A percentile compares a stretch with the other conserved stretches of the same genome.
Evolutionary conservation across 2,113 vertebrate species (phyloP).

Genomic region (Emydocephalus ijimae): DNA sequence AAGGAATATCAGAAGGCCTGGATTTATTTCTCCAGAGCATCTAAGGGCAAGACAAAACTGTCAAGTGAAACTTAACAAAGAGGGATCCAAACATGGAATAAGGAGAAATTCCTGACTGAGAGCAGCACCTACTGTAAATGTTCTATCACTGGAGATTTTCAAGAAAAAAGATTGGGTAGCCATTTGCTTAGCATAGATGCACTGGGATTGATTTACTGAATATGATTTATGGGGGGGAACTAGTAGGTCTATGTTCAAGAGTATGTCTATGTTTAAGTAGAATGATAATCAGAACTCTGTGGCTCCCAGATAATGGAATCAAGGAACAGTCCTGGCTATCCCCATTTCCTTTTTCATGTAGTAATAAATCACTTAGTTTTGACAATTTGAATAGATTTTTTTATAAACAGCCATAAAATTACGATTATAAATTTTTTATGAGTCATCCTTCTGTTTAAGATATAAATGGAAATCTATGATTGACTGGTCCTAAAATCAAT

Average conservation of each 20-base stretch:
- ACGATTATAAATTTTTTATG: background rate
- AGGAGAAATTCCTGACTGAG: background rate
- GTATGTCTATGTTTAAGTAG: background rate
- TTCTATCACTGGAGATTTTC: background rate
- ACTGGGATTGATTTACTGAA: background rate
- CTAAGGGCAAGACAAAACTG: background rate
- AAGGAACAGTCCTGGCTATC: background rate
- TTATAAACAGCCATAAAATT: background rate
- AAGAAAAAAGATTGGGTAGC: background rate
- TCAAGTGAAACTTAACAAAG: background rate
- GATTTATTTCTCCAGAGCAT: background rate
- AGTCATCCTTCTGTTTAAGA: background rate
- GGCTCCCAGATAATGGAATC: background rate
- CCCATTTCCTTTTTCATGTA: accelerated
- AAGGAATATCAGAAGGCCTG: background rate
- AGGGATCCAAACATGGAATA: background rate
- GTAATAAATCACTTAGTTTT: accelerated
- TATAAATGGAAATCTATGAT: background rate
- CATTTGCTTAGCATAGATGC: background rate
- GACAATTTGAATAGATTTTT: background rate
- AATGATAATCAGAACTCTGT: accelerated
- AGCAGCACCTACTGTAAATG: background rate
- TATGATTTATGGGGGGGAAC: background rate
- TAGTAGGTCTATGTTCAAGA: background rate
- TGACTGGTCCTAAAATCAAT: background rate